Percentiles rank a stretch among this genome's conserved stretches.
phyloP scores from a whole-genome alignment of 2,797 vertebrate species.

The Staurois parvus region DNA sequence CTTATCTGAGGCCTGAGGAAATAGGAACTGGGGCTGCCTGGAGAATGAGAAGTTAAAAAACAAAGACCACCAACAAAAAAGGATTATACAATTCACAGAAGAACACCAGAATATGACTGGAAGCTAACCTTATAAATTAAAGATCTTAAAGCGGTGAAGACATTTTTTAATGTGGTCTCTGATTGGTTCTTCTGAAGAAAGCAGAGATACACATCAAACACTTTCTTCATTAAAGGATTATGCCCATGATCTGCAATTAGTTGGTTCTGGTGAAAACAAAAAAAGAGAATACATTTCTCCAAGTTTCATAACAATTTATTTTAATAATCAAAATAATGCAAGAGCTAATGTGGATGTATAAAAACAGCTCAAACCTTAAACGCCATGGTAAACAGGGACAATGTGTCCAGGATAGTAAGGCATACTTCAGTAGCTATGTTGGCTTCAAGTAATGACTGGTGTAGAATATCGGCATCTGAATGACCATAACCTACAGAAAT shows the following conservation, averaged over 20 bases:
- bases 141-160: slow-evolving; percentile 91
- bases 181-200: slow-evolving; percentile 98
- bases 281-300: not conserved
- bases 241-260: slow-evolving; percentile 91
- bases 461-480: slow-evolving; percentile 90
- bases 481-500: slow-evolving; percentile 87
- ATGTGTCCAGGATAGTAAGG: slow-evolving; percentile 93
- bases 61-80: not conserved
- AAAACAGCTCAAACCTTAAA: slow-evolving; percentile 86
- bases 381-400: slow-evolving; percentile 91
- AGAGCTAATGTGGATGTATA: not conserved
- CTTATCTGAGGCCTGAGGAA: too few species aligned
- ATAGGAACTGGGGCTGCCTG: too few species aligned
- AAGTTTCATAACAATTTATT: not conserved
- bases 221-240: slow-evolving; percentile 98
- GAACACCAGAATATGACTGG: not conserved
- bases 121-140: slow-evolving; percentile 92
- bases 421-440: slow-evolving; percentile 96
- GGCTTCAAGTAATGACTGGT: slow-evolving; percentile 92
- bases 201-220: slow-evolving; percentile 95
- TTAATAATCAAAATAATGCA: not conserved
- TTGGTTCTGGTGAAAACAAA: slow-evolving; percentile 82
- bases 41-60: too few species aligned
- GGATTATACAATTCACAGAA: not conserved
- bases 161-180: slow-evolving; percentile 90